Evolutionary conservation across 23 tunicate genomes (phyloP).

Genomic region (Phallusia fumigata): DNA sequence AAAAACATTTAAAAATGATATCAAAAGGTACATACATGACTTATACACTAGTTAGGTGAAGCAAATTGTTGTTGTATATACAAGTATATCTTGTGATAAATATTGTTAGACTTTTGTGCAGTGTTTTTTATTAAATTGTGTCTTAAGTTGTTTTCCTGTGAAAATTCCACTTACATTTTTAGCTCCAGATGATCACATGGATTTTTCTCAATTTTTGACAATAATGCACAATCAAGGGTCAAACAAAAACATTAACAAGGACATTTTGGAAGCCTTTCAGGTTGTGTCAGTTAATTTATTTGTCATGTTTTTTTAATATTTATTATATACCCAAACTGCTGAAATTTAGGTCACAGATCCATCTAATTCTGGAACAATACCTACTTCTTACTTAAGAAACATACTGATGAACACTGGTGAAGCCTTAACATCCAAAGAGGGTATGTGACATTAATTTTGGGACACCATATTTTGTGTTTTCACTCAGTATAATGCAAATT

Average conservation of each 20-base stretch:
- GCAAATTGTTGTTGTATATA: no score
- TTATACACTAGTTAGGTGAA: no score
- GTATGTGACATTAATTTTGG: slow-evolving; percentile 17
- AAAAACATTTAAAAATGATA: slow-evolving; percentile 35
- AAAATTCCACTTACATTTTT: slow-evolving; percentile 3
- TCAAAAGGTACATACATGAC: slow-evolving; percentile 31
- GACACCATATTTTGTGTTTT: neutral
- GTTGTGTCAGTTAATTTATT: slow-evolving; percentile 1
- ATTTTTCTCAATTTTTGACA: slow-evolving; percentile 81
- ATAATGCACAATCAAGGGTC: slow-evolving; percentile 76
- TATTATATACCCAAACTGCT: neutral
- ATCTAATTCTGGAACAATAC: slow-evolving; percentile 47
- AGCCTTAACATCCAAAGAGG: slow-evolving; percentile 60
- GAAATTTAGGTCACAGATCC: slow-evolving; percentile 39
- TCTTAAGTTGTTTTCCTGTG: neutral
- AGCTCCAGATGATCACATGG: slow-evolving; percentile 71
- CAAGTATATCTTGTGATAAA: no score
- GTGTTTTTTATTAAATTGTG: no score
- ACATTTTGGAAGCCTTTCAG: slow-evolving; percentile 62
- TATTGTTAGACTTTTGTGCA: no score
- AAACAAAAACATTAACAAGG: slow-evolving; percentile 49
- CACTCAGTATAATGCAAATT: neutral
- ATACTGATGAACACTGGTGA: slow-evolving; percentile 92
- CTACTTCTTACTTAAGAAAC: slow-evolving; percentile 37
- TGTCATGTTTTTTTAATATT: no score